phyloP scores from a whole-genome alignment of 2,113 vertebrate genomes.

The Podarcis raffonei region DNA sequence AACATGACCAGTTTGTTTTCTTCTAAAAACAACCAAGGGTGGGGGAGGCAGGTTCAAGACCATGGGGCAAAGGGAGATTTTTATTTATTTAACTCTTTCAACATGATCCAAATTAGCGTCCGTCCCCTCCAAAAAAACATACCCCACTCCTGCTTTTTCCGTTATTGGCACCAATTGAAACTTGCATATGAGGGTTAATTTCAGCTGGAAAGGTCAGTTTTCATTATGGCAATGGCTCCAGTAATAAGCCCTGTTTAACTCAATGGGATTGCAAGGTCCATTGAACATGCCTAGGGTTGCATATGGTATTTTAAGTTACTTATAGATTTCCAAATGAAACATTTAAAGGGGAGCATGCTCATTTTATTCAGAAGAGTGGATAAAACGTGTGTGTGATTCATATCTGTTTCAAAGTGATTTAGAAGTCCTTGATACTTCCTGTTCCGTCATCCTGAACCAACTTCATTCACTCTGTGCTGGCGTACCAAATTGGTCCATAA shows the following conservation, averaged over 20 bases:
- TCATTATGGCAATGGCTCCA: not conserved
- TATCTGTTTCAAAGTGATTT: conserved; percentile 36
- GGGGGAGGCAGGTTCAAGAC: too few species aligned
- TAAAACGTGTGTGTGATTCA: not conserved
- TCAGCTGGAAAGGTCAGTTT: too few species aligned
- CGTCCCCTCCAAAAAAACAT: too few species aligned
- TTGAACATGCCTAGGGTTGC: not conserved
- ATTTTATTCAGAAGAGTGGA: not conserved
- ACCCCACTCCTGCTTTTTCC: too few species aligned
- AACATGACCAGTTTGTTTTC: too few species aligned
- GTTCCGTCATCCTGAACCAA: conserved; percentile 57
- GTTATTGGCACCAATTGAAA: too few species aligned
- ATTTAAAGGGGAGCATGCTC: not conserved
- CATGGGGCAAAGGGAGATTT: too few species aligned
- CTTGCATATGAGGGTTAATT: too few species aligned
- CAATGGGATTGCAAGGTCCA: not conserved
- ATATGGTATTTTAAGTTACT: not conserved
- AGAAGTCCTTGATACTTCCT: conserved; percentile 21
- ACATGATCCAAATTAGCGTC: too few species aligned
- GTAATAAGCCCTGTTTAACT: not conserved
- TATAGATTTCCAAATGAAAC: not conserved
- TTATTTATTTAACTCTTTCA: too few species aligned
- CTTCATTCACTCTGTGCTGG: conserved; percentile 53
- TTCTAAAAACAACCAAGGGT: too few species aligned
- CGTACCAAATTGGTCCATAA: conserved; percentile 65